These are phyloP conservation scores for Drosophila ananassae DNA, from an alignment of 1,140 invertebrate genomes.

Conservation along the genomic window DNA sequence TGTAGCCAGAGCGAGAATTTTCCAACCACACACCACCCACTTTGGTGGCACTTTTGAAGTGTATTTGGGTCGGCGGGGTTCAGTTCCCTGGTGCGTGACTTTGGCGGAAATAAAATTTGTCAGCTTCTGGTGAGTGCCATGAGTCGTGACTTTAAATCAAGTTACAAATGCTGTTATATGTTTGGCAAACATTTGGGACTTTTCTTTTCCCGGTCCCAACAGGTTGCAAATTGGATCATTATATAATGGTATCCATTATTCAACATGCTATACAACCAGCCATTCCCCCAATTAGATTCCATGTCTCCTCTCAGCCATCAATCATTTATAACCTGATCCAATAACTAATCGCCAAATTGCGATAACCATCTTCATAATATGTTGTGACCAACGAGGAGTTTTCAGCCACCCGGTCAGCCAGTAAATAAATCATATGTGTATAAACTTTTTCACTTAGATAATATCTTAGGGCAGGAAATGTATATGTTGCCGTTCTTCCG, in stretches of 20 bases:
- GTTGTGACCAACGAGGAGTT: background rate
- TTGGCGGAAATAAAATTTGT: conserved; percentile 78
- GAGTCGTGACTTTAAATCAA: conserved; percentile 67
- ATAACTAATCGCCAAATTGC: conserved; percentile 68
- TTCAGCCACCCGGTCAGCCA: conserved; percentile 64
- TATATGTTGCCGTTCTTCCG: conserved; percentile 42
- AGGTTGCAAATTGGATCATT: conserved; percentile 57
- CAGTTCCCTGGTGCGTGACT: conserved; percentile 77
- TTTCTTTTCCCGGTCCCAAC: conserved; percentile 7
- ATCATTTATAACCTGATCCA: conserved; percentile 43
- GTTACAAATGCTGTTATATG: conserved; percentile 48
- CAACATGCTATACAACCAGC: conserved; percentile 2
- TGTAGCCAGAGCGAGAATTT: conserved; percentile 49
- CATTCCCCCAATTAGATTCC: conserved; percentile 39
- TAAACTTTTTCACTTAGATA: conserved; percentile 77
- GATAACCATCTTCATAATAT: conserved; percentile 58
- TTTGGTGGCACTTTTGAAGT: background rate
- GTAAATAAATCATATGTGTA: conserved; percentile 75
- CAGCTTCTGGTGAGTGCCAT: conserved; percentile 55
- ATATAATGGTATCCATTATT: conserved; percentile 43
- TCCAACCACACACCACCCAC: conserved; percentile 1
- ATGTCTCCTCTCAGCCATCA: conserved; percentile 33
- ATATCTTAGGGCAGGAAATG: conserved; percentile 67
- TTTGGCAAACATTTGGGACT: conserved; percentile 15
- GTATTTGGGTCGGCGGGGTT: conserved; percentile 66